Evolutionary conservation across 2,113 vertebrate genomes (phyloP).

Genomic region (Rhinoderma darwinii): DNA sequence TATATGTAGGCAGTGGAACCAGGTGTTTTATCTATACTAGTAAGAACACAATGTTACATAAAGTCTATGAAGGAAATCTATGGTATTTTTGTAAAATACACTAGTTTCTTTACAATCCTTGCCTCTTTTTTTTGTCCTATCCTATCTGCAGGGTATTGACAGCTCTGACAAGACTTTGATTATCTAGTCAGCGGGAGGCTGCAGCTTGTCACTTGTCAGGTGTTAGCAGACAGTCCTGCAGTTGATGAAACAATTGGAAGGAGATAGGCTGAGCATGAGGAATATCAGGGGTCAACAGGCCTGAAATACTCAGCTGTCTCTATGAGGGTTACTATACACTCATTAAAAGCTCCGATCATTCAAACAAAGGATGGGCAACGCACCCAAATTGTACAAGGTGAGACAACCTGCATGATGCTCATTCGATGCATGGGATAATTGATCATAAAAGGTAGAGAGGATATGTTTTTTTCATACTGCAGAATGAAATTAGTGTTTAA

Average conservation of each 20-base stretch:
- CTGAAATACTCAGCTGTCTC: conserved; percentile 70
- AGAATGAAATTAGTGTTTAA: neutral
- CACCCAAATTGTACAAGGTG: conserved; percentile 30
- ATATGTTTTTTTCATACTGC: neutral
- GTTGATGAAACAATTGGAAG: conserved; percentile 92
- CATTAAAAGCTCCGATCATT: conserved; percentile 62
- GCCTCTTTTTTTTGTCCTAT: conserved; percentile 75
- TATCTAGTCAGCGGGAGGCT: conserved; percentile 91
- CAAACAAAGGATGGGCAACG: conserved; percentile 6
- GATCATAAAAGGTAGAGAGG: neutral
- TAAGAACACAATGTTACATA: conserved; percentile 76
- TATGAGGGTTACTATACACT: conserved; percentile 72
- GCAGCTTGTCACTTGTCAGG: conserved; percentile 91
- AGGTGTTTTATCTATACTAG: conserved; percentile 46
- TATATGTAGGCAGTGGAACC: neutral
- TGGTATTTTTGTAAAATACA: conserved; percentile 72
- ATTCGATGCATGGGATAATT: conserved; percentile 34
- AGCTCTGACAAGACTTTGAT: conserved; percentile 96
- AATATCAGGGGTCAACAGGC: conserved; percentile 79
- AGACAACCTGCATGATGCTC: conserved; percentile 30
- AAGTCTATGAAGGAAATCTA: conserved; percentile 76
- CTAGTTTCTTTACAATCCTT: conserved; percentile 76
- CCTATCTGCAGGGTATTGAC: conserved; percentile 91
- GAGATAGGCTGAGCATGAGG: conserved; percentile 76
- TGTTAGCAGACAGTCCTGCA: conserved; percentile 78